Conservation (phyloP, 2,113 vertebrate genomes). For the Labrus mixtus region DNA sequence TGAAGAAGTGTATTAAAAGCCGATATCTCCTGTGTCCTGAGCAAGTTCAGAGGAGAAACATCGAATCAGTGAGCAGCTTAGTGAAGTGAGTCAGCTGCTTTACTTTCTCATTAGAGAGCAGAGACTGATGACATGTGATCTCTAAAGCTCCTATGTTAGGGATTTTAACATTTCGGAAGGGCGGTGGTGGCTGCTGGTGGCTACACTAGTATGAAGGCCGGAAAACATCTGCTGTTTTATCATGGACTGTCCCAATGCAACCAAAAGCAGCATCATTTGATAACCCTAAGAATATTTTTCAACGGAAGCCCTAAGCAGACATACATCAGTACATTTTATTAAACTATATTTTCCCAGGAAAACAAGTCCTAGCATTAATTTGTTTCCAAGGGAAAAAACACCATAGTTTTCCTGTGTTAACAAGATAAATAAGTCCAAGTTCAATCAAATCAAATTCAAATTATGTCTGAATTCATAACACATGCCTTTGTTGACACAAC, state of each 20-base stretch:
- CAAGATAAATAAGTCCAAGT: too few relatives aligned
- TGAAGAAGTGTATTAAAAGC: background rate
- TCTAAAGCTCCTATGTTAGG: background rate
- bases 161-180: background rate
- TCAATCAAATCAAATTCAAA: too few relatives aligned
- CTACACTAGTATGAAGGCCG: background rate
- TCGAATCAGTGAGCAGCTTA: background rate
- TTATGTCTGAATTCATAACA: background rate
- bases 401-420: too few relatives aligned
- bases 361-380: too few relatives aligned
- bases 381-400: too few relatives aligned
- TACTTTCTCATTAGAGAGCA: slow-evolving; percentile 1
- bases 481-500: background rate
- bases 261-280: background rate
- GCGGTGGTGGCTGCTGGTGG: background rate
- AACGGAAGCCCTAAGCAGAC: too few relatives aligned
- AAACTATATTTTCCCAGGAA: too few relatives aligned
- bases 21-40: background rate
- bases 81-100: background rate
- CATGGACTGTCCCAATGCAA: background rate
- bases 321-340: too few relatives aligned
- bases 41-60: background rate
- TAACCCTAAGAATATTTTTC: too few relatives aligned
- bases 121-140: background rate
- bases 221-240: background rate